Base-by-base conservation (phyloP, 2,888 invertebrate genomes). In the Standfussiana lucernea region DNA sequence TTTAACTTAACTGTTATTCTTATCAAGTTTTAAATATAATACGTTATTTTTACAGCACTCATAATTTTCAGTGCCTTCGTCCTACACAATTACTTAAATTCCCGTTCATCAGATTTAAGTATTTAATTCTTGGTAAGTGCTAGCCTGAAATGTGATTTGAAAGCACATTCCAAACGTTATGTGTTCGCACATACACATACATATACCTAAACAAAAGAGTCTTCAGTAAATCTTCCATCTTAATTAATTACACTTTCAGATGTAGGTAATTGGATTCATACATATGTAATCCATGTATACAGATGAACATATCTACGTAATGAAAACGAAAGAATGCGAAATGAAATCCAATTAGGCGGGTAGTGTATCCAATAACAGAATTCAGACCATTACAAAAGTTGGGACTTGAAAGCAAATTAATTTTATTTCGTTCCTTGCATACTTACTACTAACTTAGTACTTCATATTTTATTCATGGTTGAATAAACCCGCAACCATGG, bases 271-370 rank as follows among this genome's bases (percentile, higher is more conserved):
- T 75, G 64, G 35, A 32, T 85, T 73, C 75, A 79, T 80, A 71
- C 72, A 69, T 70, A 75, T 77, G 73, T 79, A 73, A 81, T 74
- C 47, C 75, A 74, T 82, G 77, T 80, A 70, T 81, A 81, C 79
- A 80, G 66, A 73, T 80, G 59, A 62, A 62, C 68, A 67, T 73
- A 69, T 78, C 69, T 76, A 65, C 61, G 68, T 76, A 76, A 84
- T 80, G 56, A 74, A 87, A 87, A 82, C 70, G 73, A 86, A 84
- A 86, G 77, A 87, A 88, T 77, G 56, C 61, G 76, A 82, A 86
- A 79, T 77, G 56, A 82, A 89, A 88, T 86, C 76, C 81, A 89
- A 89, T 89, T 83, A 83, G 53, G 37, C 72, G 42, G 75, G 50
- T 67, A 64, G 66, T 82, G 66, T 80, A 80, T 75, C 84, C 80